phyloP scores from a whole-genome alignment of 2,888 invertebrate species.

The Psylliodes chrysocephalus region DNA sequence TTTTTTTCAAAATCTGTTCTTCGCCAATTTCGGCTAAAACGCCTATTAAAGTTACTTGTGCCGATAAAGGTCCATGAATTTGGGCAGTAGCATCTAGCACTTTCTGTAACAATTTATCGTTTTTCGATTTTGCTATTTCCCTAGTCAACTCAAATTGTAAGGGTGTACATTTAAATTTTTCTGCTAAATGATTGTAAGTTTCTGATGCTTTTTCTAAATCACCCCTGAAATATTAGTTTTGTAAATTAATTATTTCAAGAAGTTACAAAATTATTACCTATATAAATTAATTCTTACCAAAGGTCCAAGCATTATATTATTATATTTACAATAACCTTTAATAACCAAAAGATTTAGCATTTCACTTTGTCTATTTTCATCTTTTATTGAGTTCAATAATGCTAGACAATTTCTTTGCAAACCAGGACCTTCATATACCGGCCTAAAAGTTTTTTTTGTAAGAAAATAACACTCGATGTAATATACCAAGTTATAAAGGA shows the following conservation, averaged over 20 bases:
- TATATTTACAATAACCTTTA: constrained; percentile 68
- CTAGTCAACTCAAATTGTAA: constrained; percentile 72
- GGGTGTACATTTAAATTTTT: constrained; percentile 71
- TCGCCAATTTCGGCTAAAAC: constrained; percentile 69
- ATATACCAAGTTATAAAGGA: background rate
- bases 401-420: constrained; percentile 71
- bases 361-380: constrained; percentile 62
- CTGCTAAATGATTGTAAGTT: constrained; percentile 67
- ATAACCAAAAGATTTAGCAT: constrained; percentile 67
- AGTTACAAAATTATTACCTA: constrained; percentile 58
- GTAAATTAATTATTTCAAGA: background rate
- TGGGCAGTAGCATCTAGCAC: constrained; percentile 58
- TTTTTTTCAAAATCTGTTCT: constrained; percentile 65
- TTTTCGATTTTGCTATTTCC: constrained; percentile 59
- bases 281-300: constrained; percentile 71
- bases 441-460: background rate
- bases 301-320: constrained; percentile 71
- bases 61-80: constrained; percentile 63
- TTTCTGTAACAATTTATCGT: constrained; percentile 60
- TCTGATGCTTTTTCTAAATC: constrained; percentile 67
- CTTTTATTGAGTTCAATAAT: constrained; percentile 68
- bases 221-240: constrained; percentile 58
- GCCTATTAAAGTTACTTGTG: constrained; percentile 66
- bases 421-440: background rate
- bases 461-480: background rate